Percentiles rank a stretch among this genome's conserved stretches.
Conservation (phyloP, 2,888 invertebrate genomes). For the Hydriomena furcata region DNA sequence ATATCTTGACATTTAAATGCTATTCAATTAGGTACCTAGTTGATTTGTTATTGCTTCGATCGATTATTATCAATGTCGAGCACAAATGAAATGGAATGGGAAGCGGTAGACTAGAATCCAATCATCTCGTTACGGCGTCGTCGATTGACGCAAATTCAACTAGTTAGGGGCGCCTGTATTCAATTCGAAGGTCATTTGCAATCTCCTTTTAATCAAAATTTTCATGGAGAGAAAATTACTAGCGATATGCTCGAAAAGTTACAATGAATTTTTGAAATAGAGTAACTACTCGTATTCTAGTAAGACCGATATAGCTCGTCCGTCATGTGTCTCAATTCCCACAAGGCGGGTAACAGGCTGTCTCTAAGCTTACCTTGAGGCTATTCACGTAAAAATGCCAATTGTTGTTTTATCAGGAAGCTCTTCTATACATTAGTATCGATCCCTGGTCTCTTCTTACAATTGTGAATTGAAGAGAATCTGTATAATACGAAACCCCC, state of each 20-base stretch:
- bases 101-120: constrained; percentile 14
- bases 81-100: constrained; percentile 9
- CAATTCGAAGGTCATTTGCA: constrained; percentile 16
- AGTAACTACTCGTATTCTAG: not conserved
- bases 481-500: not conserved
- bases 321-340: not conserved
- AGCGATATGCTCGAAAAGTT: constrained; percentile 1
- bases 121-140: constrained; percentile 22
- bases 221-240: constrained; percentile 6
- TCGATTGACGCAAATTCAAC: constrained; percentile 16
- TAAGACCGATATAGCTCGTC: not conserved
- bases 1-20: not conserved
- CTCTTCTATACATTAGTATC: no score
- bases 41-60: not conserved
- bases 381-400: no score
- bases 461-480: no score
- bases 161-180: constrained; percentile 14
- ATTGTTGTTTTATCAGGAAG: no score
- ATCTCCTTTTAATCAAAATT: constrained; percentile 12
- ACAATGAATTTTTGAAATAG: constrained; percentile 8
- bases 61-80: not conserved
- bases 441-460: no score
- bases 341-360: not conserved
- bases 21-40: constrained; percentile 4
- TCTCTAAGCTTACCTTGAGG: not conserved